Percentiles rank a stretch among this genome's conserved stretches.
phyloP scores from a whole-genome alignment of 2,113 vertebrate genomes.

The Cyrtonyx montezumae region DNA sequence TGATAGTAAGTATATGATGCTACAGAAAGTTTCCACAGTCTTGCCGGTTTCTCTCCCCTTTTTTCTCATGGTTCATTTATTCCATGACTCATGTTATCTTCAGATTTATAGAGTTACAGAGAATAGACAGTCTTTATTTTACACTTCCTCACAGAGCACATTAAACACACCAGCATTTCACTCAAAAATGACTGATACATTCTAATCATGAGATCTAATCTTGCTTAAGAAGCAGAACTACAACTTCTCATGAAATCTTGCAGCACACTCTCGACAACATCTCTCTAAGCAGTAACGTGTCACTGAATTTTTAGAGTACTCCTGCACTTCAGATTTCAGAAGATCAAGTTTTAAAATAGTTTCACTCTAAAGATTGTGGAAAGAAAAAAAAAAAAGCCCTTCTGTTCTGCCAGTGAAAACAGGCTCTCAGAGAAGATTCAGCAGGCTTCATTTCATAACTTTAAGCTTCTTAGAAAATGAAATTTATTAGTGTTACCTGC shows the following conservation, averaged over 20 bases:
- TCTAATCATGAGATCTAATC: background rate
- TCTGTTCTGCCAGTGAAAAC: background rate
- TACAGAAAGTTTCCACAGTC: background rate
- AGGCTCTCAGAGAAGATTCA: background rate
- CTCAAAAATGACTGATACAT: fast-evolving
- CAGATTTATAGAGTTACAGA: background rate
- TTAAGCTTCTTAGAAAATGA: background rate
- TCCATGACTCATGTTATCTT: background rate
- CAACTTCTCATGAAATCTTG: background rate
- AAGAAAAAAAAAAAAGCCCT: background rate
- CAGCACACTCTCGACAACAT: background rate
- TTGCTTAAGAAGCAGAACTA: background rate
- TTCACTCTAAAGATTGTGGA: background rate
- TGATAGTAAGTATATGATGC: background rate
- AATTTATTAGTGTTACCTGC: background rate
- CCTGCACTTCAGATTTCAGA: background rate
- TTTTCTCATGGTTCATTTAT: background rate
- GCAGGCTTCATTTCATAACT: background rate
- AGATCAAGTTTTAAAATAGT: background rate
- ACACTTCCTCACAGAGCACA: fast-evolving
- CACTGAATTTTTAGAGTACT: background rate
- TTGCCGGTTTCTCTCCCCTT: background rate
- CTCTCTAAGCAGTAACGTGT: background rate
- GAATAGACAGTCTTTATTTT: background rate
- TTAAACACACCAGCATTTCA: background rate